These are phyloP conservation scores for Linnaemya tessellans DNA, from an alignment of 2,888 invertebrate genomes.

Conservation along the genomic window DNA sequence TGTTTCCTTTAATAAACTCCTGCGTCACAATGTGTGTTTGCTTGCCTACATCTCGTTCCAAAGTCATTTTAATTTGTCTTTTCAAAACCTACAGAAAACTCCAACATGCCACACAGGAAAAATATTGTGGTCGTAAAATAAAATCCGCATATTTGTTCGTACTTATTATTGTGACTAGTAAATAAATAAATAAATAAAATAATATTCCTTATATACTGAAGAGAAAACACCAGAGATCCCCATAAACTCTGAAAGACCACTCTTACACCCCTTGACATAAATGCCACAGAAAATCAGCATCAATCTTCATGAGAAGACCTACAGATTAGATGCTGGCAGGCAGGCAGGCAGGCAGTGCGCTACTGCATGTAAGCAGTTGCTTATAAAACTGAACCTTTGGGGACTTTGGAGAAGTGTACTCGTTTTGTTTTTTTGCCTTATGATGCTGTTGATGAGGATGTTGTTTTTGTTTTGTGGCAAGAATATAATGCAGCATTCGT, in stretches of 20 bases:
- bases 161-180: slow-evolving; percentile 45
- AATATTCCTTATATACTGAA: slow-evolving; percentile 24
- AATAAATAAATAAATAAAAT: slow-evolving; percentile 57
- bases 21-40: slow-evolving; percentile 8
- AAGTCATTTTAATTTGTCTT: slow-evolving; percentile 75
- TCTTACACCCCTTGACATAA: slow-evolving; percentile 72
- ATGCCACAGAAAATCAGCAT: slow-evolving; percentile 73
- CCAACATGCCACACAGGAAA: slow-evolving; percentile 64
- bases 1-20: slow-evolving; percentile 69
- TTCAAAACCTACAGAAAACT: slow-evolving; percentile 70
- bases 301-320: slow-evolving; percentile 73
- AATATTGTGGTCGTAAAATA: slow-evolving; percentile 46
- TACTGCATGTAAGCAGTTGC: neutral
- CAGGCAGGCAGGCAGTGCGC: neutral
- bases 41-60: slow-evolving; percentile 61
- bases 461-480: slow-evolving; percentile 37
- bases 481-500: slow-evolving; percentile 46
- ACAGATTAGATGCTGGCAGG: slow-evolving; percentile 54
- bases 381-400: slow-evolving; percentile 55
- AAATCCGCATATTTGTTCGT: slow-evolving; percentile 60
- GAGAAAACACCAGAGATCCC: slow-evolving; percentile 31
- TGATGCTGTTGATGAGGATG: slow-evolving; percentile 7
- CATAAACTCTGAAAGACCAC: slow-evolving; percentile 31
- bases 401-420: slow-evolving; percentile 56
- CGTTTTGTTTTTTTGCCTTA: neutral